Base-by-base conservation (phyloP, 1,140 invertebrate species). In the Drosophila elegans region DNA sequence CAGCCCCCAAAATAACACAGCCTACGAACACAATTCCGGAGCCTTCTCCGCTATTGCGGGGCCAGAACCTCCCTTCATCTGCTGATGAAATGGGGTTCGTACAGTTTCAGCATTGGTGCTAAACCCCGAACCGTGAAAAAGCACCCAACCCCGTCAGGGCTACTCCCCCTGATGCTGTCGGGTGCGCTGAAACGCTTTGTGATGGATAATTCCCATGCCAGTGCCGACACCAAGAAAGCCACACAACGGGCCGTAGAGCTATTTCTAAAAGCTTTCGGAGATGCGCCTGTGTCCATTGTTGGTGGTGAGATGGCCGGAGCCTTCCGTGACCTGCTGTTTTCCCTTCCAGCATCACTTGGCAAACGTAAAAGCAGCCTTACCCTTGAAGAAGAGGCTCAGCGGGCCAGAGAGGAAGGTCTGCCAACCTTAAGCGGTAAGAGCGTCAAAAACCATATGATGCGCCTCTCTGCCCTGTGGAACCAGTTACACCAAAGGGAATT, bases 1-100 rank as follows among this genome's bases (percentile, higher is more conserved):
- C 38, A 41, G 38, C 38, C 38, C 38, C 38, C 38, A 41, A 41
- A 41, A 41, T 41, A 41, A 41, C 38, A 41, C 38, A 41, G 38
- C 38, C 38, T 41, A 41, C 38, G 38, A 41, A 41, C 38, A 41
- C 38, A 41, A 41, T 41, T 41, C 38, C 2, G 38, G 38, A 41
- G 38, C 38, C 38, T 41, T 41, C 38, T 41, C 38, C 38, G 38
- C 38, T 41, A 41, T 41, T 41, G 38, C 38, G 38, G 38, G 10
- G 38, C 38, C 9, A 11, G 38, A 7, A 39, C 10, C 38, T 11
- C 38, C 38, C 38, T 39, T 39, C 38, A 39, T 48, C 38, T 39
- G 38, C 38, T 39, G 9, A 39, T 10, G 38, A 39, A 39, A 39
- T 11, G 38, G 38, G 38, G 38, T 39, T 11, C 38, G 38, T 39